These are phyloP conservation scores for Ophiodon elongatus DNA, from an alignment of 2,113 vertebrate species.

Conservation along the genomic window DNA sequence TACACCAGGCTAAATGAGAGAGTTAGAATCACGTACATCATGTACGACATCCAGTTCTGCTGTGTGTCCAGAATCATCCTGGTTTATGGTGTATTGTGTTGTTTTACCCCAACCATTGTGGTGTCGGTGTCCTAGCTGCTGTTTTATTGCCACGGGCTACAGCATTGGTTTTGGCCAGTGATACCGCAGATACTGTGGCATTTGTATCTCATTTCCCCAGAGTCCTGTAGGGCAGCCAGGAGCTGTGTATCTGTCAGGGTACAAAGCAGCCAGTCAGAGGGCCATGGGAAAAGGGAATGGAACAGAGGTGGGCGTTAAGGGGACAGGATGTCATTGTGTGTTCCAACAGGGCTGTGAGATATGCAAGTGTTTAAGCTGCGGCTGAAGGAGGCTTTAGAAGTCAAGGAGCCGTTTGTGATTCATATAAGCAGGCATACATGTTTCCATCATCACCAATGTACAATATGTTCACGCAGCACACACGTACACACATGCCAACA, in stretches of 20 bases:
- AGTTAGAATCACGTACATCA: slow-evolving; percentile 9
- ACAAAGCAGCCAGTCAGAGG: slow-evolving; percentile 74
- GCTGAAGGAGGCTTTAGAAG: slow-evolving; percentile 56
- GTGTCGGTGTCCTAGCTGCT: slow-evolving; percentile 41
- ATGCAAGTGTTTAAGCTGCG: slow-evolving; percentile 52
- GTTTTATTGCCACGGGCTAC: slow-evolving; percentile 69
- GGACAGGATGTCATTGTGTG: slow-evolving; percentile 71
- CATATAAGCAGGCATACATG: slow-evolving; percentile 29
- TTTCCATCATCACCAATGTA: slow-evolving; percentile 6
- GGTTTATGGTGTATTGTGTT: slow-evolving; percentile 34
- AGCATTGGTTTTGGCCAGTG: slow-evolving; percentile 67
- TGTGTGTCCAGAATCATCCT: neutral
- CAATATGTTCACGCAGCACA: neutral
- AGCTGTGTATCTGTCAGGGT: slow-evolving; percentile 79
- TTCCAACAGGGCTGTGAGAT: slow-evolving; percentile 65
- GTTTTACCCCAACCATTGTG: slow-evolving; percentile 40
- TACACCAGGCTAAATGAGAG: slow-evolving; percentile 32
- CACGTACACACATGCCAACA: neutral
- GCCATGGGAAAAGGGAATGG: slow-evolving; percentile 57
- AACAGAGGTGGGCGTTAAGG: slow-evolving; percentile 71
- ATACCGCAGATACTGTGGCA: slow-evolving; percentile 69
- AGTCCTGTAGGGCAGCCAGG: slow-evolving; percentile 69
- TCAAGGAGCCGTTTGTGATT: slow-evolving; percentile 59
- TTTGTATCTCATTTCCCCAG: slow-evolving; percentile 79
- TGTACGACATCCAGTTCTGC: slow-evolving; percentile 14